Evolutionary conservation across 2,113 vertebrate genomes (phyloP).

Genomic region (Excalfactoria chinensis): DNA sequence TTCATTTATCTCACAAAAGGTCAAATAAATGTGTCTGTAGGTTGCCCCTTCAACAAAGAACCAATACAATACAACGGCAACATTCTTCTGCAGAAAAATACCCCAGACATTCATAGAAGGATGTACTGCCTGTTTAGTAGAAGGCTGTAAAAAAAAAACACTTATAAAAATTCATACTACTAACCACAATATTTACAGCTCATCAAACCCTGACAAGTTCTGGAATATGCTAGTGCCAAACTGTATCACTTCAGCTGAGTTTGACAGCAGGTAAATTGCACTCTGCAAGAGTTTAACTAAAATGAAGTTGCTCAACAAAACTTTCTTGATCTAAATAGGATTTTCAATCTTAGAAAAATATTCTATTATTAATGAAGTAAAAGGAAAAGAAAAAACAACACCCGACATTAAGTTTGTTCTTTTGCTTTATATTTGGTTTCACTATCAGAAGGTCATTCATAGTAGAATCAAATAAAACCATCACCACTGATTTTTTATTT

Average conservation of each 20-base stretch:
- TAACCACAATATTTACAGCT: slow-evolving; percentile 59
- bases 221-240: slow-evolving; percentile 60
- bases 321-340: slow-evolving; percentile 41
- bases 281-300: slow-evolving; percentile 40
- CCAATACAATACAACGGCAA: background rate
- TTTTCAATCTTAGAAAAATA: slow-evolving; percentile 51
- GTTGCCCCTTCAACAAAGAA: background rate
- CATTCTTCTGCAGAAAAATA: background rate
- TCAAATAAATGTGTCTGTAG: background rate
- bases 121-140: background rate
- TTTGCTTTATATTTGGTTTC: slow-evolving; percentile 29
- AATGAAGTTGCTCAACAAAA: slow-evolving; percentile 59
- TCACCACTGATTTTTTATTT: background rate
- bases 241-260: slow-evolving; percentile 45
- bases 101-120: background rate
- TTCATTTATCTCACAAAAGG: background rate
- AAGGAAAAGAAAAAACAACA: slow-evolving; percentile 14
- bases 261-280: slow-evolving; percentile 78
- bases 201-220: slow-evolving; percentile 64
- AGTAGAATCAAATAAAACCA: background rate
- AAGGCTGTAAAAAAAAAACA: background rate
- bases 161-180: slow-evolving; percentile 63
- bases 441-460: slow-evolving; percentile 21
- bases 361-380: slow-evolving; percentile 60
- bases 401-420: slow-evolving; percentile 10